Percentiles rank a stretch among this genome's conserved stretches.
phyloP scores from a whole-genome alignment of 2,888 invertebrate species.

The Heteromyza rotundicornis region DNA sequence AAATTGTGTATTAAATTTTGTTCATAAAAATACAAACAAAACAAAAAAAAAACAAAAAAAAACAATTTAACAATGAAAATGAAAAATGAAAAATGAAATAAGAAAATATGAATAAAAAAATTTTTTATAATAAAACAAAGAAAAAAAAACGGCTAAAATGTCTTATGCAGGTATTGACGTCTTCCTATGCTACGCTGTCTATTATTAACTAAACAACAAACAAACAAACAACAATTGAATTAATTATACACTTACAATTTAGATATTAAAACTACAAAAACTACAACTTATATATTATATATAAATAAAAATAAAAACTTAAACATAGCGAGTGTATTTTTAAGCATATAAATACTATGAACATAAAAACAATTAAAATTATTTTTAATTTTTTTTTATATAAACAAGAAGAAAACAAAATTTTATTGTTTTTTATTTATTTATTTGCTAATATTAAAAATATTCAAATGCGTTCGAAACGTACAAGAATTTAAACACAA shows the following conservation, averaged over 20 bases:
- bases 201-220: constrained; percentile 61
- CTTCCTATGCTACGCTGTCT: constrained; percentile 65
- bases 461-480: no score
- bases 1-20: constrained; percentile 3
- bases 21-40: constrained; percentile 21
- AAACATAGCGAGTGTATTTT: constrained; percentile 7
- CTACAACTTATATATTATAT: constrained; percentile 7
- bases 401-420: no score
- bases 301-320: constrained; percentile 4
- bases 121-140: constrained; percentile 19
- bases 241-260: constrained; percentile 28
- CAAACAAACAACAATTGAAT: constrained; percentile 37
- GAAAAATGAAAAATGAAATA: constrained; percentile 27
- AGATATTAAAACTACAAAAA: constrained; percentile 13
- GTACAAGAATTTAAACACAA: neutral
- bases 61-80: constrained; percentile 32
- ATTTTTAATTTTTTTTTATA: no score
- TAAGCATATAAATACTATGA: no score
- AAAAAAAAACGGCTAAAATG: constrained; percentile 62
- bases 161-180: constrained; percentile 65
- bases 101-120: constrained; percentile 22
- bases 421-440: no score
- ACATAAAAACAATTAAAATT: no score
- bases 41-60: constrained; percentile 33
- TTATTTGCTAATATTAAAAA: no score